Conservation (phyloP, 2,113 vertebrate species). For the Hirundichthys speculiger region DNA sequence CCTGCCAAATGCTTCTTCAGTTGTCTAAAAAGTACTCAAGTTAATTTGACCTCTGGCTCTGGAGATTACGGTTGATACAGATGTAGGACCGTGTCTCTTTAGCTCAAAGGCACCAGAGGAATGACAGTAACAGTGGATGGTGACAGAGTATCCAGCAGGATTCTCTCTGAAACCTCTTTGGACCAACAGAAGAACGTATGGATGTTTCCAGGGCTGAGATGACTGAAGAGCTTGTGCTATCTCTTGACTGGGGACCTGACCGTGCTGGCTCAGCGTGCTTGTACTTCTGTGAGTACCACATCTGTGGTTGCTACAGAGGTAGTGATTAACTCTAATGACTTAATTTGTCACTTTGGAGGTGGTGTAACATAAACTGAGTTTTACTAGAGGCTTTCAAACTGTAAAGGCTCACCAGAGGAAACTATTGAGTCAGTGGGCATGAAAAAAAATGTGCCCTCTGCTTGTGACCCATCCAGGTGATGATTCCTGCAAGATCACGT, state of each 20-base stretch:
- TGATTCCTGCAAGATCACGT: conserved; percentile 1
- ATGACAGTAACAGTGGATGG: no score
- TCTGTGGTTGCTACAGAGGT: conserved; percentile 25
- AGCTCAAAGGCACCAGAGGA: no score
- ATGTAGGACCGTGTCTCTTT: no score
- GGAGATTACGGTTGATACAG: no score
- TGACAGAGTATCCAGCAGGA: no score
- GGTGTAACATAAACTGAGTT: conserved; percentile 3
- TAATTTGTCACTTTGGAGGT: conserved; percentile 26
- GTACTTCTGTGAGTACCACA: conserved; percentile 49
- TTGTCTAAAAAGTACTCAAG: no score
- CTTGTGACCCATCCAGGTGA: neutral
- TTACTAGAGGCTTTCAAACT: conserved; percentile 7
- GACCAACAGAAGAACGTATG: no score
- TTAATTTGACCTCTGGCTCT: no score
- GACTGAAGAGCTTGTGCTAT: conserved; percentile 27
- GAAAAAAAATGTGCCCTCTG: neutral
- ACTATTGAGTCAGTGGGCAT: conserved; percentile 6
- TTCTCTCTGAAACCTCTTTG: no score
- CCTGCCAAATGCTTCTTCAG: no score
- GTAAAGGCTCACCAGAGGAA: conserved; percentile 4
- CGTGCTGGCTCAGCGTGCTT: conserved; percentile 25
- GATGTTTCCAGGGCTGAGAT: conserved; percentile 12
- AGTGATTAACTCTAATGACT: conserved; percentile 43
- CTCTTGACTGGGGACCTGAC: conserved; percentile 2